Conservation (phyloP, 2,113 vertebrate genomes). For the Eublepharis macularius region DNA sequence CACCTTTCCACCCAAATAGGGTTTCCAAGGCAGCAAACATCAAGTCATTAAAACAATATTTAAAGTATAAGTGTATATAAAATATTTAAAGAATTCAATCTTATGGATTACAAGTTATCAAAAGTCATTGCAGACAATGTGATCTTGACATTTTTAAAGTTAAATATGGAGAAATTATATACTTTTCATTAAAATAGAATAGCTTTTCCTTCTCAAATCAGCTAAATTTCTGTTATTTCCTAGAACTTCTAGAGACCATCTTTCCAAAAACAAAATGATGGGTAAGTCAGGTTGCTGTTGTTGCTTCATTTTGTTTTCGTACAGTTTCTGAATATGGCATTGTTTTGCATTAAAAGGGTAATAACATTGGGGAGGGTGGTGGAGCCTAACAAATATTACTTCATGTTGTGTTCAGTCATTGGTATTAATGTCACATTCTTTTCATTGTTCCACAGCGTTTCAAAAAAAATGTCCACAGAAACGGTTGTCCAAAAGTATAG, state of each 20-base stretch:
- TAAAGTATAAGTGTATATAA: too few relatives aligned
- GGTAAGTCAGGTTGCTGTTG: constrained; percentile 61
- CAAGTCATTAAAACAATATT: too few relatives aligned
- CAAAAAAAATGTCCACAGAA: constrained; percentile 58
- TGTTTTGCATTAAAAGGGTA: background rate
- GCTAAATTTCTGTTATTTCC: constrained; percentile 48
- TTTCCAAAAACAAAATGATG: constrained; percentile 44
- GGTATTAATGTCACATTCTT: background rate
- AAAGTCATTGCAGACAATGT: background rate
- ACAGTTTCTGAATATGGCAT: background rate
- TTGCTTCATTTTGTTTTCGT: background rate
- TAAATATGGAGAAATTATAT: background rate
- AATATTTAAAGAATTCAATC: too few relatives aligned
- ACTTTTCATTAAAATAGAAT: background rate
- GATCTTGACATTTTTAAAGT: background rate
- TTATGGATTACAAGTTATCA: background rate
- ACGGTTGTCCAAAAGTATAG: constrained; percentile 47
- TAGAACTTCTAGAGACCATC: constrained; percentile 65
- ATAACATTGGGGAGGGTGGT: background rate
- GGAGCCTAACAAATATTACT: background rate
- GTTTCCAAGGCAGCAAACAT: too few relatives aligned
- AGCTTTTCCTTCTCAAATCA: background rate
- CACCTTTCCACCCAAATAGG: too few relatives aligned
- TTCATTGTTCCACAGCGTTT: constrained; percentile 63
- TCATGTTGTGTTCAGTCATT: background rate